Evolutionary conservation across 2,797 vertebrate species (phyloP), one percentile per base, ranked within the genome.

Genomic region (Meriones psammophilus): DNA sequence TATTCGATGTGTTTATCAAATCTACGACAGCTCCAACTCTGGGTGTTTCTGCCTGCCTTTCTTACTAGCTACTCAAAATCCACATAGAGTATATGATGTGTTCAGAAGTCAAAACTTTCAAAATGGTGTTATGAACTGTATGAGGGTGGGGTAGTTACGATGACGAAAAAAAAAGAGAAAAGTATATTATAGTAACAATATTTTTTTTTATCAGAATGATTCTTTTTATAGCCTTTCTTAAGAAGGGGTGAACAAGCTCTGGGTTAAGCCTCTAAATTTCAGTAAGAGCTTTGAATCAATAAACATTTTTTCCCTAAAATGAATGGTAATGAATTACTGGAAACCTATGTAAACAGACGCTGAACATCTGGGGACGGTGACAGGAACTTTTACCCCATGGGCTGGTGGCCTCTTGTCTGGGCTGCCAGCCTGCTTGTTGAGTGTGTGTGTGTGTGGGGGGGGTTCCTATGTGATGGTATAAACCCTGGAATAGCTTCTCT

Each of bases 241-340:
- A 77, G 54, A 62, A 95, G 56, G 5, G 24, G 64, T 73, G n/a
- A 81, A 30, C 68, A 81, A 92, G 76, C 78, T 94, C 7, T 90
- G 15, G 42, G 69, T 64, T 64, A 91, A 92, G 76, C 71, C 28
- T 94, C 94, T 84, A 77, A 14, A 91, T 92, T 42, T 92, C 83
- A 88, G 62, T 74, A 93, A 84, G 58, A 86, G 50, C 42, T 94
- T 88, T 96, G 54, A 89, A 95, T 77, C 39, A 76, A 54, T 68
- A 54, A 60, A 73, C n/a, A 56, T 13, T 81, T 33, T 10, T 56
- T 56, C 68, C 50, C 92, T 73, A 92, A 71, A 80, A 80, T 89
- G 60, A 93, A 71, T 13, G 50, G 15, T 42, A 87, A 79, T 50
- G 17, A 56, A 60, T 87, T 56, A 74, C 28, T 39, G n/a, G 18